Conservation (phyloP, 2,113 vertebrate genomes). For the Marcusenius ussheri region DNA sequence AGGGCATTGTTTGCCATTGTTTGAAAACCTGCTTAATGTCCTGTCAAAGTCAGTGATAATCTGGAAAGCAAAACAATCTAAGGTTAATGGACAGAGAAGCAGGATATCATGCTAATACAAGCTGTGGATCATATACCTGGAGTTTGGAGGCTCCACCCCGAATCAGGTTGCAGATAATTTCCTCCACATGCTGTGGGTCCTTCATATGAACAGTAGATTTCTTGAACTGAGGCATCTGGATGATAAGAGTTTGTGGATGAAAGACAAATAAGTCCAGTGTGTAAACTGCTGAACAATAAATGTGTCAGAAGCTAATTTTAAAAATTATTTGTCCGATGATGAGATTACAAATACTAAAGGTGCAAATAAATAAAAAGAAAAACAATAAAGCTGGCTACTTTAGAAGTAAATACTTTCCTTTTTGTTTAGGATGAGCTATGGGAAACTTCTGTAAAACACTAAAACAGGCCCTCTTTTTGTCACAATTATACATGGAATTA, state of each 20-base stretch:
- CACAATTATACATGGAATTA: neutral
- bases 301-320: neutral
- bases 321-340: neutral
- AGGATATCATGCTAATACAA: neutral
- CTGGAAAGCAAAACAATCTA: slow-evolving; percentile 48
- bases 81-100: neutral
- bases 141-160: slow-evolving; percentile 91
- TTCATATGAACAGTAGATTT: slow-evolving; percentile 86
- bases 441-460: neutral
- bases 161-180: slow-evolving; percentile 91
- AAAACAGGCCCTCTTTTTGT: neutral
- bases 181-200: slow-evolving; percentile 84
- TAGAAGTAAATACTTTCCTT: neutral
- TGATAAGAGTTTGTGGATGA: neutral
- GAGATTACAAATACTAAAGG: neutral
- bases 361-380: neutral
- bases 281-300: neutral
- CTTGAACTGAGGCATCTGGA: slow-evolving; percentile 95
- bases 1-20: slow-evolving; percentile 86
- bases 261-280: neutral
- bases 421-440: neutral
- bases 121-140: slow-evolving; percentile 65
- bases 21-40: slow-evolving; percentile 90
- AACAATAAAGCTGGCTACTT: neutral
- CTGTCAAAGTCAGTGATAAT: slow-evolving; percentile 99